Conservation (phyloP, 2,113 vertebrate species). For the Dasypus novemcinctus region DNA sequence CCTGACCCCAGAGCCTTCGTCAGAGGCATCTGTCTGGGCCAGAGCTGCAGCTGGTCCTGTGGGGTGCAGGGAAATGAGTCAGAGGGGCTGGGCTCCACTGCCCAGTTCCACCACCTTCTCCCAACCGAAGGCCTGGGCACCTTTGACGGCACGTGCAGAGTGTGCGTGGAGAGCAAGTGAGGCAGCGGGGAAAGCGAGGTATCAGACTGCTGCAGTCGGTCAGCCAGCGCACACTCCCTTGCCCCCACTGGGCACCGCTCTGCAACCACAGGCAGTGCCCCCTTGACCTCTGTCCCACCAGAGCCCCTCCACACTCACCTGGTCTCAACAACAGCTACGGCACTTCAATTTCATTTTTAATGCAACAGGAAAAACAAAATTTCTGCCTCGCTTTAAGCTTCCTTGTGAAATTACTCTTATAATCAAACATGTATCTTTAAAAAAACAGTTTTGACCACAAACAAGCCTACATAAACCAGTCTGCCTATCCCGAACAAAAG, state of each 20-base stretch:
- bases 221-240: no score
- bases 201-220: background rate
- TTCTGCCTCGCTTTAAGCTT: background rate
- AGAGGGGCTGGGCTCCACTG: background rate
- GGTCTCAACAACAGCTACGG: background rate
- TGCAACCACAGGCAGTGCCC: background rate
- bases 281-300: background rate
- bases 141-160: background rate
- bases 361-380: background rate
- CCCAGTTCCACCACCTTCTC: background rate
- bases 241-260: background rate
- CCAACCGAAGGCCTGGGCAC: background rate
- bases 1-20: accelerated
- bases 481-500: slow-evolving; percentile 40
- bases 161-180: background rate
- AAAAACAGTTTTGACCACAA: slow-evolving; percentile 36
- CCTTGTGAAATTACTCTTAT: background rate
- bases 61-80: background rate
- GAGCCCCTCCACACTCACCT: background rate
- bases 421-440: background rate
- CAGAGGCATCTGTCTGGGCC: background rate
- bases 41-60: background rate
- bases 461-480: background rate
- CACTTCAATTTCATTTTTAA: background rate
- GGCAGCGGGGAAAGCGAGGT: background rate